Percentiles rank a stretch among this genome's conserved stretches.
These are phyloP conservation scores for Mormoops blainvillei DNA, from an alignment of 2,113 vertebrate species.

Conservation along the genomic window DNA sequence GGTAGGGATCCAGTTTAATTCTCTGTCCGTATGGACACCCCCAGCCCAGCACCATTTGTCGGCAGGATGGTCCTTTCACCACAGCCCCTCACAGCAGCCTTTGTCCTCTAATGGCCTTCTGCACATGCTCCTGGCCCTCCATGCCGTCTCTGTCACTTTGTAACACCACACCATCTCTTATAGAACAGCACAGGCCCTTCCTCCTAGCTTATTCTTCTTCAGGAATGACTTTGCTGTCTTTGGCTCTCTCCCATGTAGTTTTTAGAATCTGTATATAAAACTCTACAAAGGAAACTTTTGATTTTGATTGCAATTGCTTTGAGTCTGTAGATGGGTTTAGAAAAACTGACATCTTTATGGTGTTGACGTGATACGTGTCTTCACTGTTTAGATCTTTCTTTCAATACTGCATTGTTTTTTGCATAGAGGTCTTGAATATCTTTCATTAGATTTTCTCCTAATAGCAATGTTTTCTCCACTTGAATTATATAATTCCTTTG, in stretches of 20 bases:
- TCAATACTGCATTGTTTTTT: neutral
- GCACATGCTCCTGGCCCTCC: neutral
- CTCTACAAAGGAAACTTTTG: neutral
- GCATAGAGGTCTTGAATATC: neutral
- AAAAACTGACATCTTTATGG: neutral
- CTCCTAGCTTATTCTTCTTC: neutral
- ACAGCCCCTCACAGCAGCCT: neutral
- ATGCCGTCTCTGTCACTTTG: neutral
- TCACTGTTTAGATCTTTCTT: neutral
- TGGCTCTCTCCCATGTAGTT: neutral
- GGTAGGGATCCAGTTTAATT: neutral
- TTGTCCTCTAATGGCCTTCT: neutral
- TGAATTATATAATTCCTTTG: neutral
- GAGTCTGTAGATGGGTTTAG: neutral
- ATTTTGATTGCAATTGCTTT: neutral
- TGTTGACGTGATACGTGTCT: neutral
- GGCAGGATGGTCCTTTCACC: neutral
- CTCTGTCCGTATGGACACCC: neutral
- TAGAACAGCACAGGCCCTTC: neutral
- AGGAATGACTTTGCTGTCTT: neutral
- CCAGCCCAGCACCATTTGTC: neutral
- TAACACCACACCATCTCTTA: neutral
- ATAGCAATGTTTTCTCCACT: neutral
- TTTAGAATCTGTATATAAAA: neutral
- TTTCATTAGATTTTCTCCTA: neutral